A percentile compares a stretch with the other conserved stretches of the same genome.
phyloP scores from a whole-genome alignment of 2,113 vertebrate genomes.

The Ptilonorhynchus violaceus region DNA sequence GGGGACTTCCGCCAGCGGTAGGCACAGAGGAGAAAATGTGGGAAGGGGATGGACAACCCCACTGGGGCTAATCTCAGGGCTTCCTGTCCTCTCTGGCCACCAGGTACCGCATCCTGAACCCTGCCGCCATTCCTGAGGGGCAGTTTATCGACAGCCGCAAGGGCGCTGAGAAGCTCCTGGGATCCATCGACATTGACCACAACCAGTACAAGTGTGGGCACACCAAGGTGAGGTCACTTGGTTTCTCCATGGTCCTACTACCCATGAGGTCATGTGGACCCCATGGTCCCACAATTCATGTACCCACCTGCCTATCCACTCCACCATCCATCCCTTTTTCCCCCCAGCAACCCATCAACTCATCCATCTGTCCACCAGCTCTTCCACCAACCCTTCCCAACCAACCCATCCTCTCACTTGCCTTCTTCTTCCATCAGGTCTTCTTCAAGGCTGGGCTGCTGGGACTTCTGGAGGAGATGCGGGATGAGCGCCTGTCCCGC shows the following conservation, averaged over 20 bases:
- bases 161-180: slow-evolving; percentile 78
- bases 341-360: not conserved
- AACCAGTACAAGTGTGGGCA: slow-evolving; percentile 87
- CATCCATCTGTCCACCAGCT: not conserved
- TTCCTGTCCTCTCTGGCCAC: slow-evolving; percentile 20
- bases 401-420: not conserved
- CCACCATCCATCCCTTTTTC: not conserved
- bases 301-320: not conserved
- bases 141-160: slow-evolving; percentile 94
- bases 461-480: slow-evolving; percentile 87
- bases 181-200: slow-evolving; percentile 82
- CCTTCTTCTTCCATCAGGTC: slow-evolving; percentile 23
- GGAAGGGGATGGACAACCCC: not conserved
- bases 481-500: slow-evolving; percentile 86
- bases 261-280: not conserved
- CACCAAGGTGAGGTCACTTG: slow-evolving; percentile 69
- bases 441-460: slow-evolving; percentile 89
- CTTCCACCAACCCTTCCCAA: not conserved
- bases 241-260: not conserved
- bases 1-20: slow-evolving; percentile 87
- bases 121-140: slow-evolving; percentile 67
- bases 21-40: not conserved
- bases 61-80: not conserved
- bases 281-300: no score
- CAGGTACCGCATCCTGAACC: slow-evolving; percentile 71